phyloP scores from a whole-genome alignment of 2,113 vertebrate species.

The Percopsis transmontana region DNA sequence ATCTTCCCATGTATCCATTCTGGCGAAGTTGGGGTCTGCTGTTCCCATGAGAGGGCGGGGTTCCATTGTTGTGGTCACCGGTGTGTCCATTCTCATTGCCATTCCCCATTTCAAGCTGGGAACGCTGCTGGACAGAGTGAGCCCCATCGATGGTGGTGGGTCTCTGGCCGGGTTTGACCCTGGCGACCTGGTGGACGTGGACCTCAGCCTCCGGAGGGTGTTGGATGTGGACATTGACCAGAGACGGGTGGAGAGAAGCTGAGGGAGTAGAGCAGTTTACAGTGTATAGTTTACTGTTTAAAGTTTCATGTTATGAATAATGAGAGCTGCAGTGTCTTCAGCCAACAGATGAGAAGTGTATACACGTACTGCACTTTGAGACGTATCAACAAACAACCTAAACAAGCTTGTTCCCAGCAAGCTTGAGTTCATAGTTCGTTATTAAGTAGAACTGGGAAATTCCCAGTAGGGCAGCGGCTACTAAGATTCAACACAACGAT shows the following conservation, averaged over 20 bases:
- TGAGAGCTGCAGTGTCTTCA: constrained; percentile 21
- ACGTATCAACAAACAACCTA: constrained; percentile 35
- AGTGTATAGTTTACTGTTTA: constrained; percentile 30
- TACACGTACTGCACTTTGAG: constrained; percentile 30
- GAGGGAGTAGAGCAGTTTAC: constrained; percentile 38
- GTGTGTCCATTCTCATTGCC: constrained; percentile 8
- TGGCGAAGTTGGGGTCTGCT: constrained; percentile 52
- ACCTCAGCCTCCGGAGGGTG: constrained; percentile 79
- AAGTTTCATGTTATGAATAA: constrained; percentile 12
- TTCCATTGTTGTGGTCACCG: background rate
- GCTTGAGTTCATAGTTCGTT: constrained; percentile 37
- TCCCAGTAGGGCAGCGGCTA: constrained; percentile 32
- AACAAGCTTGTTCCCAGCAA: constrained; percentile 31
- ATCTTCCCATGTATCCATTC: constrained; percentile 81
- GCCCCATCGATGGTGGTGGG: constrained; percentile 68
- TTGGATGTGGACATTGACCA: constrained; percentile 82
- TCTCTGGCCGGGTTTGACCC: constrained; percentile 72
- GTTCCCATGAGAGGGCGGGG: constrained; percentile 1
- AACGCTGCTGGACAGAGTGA: constrained; percentile 80
- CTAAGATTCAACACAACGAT: constrained; percentile 42
- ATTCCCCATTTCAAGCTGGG: constrained; percentile 58
- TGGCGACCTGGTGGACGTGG: constrained; percentile 80
- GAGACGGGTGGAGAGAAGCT: constrained; percentile 78
- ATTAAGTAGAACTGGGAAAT: constrained; percentile 32
- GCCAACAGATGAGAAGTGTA: constrained; percentile 41